These are phyloP conservation scores for Dipodomys merriami DNA, from an alignment of 2,113 vertebrate genomes.

Conservation along the genomic window DNA sequence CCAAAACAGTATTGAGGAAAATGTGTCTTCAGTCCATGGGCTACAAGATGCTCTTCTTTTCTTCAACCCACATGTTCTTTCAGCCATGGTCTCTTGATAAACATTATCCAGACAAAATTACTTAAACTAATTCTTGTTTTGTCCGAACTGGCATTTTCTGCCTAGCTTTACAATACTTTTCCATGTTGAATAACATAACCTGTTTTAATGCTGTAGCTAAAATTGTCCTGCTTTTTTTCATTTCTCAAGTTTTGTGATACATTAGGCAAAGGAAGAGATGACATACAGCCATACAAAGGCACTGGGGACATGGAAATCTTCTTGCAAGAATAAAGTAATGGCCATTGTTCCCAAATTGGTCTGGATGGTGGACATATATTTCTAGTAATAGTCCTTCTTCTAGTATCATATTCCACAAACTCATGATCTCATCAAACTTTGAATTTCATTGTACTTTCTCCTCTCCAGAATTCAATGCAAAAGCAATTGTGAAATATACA, in stretches of 20 bases:
- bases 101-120: slow-evolving; percentile 24
- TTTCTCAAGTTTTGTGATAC: not conserved
- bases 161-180: slow-evolving; percentile 20
- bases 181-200: not conserved
- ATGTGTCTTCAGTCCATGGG: slow-evolving; percentile 61
- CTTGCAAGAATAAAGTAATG: not conserved
- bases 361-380: slow-evolving; percentile 11
- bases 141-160: not conserved
- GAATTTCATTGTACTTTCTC: slow-evolving; percentile 28
- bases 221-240: slow-evolving; percentile 2
- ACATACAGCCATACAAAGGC: too few relatives aligned
- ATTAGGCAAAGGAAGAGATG: not conserved
- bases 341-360: not conserved
- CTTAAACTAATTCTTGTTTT: slow-evolving; percentile 57
- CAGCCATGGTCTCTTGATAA: slow-evolving; percentile 45
- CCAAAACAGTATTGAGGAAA: slow-evolving; percentile 78
- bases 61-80: not conserved
- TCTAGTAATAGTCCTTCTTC: not conserved
- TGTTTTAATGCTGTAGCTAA: not conserved
- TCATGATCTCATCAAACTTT: not conserved
- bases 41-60: slow-evolving; percentile 32
- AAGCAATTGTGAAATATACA: not conserved
- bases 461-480: not conserved
- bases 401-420: slow-evolving; percentile 26
- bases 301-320: not conserved